Conservation (phyloP, 2,888 invertebrate species). For the Tipula unca region DNA sequence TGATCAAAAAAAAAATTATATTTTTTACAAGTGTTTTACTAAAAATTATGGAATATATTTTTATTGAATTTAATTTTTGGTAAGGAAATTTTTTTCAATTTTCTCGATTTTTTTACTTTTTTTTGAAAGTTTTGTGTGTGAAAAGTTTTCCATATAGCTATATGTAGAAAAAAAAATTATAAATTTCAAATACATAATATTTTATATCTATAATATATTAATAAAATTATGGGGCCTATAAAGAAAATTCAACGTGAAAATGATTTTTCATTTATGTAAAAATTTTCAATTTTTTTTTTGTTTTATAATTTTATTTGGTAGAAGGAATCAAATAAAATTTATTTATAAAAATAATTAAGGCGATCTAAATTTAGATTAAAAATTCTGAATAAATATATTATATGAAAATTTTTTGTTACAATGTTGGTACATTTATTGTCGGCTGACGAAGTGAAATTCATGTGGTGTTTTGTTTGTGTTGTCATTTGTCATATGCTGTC, state of each 20-base stretch:
- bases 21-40: background rate
- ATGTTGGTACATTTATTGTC: background rate
- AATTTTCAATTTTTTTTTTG: background rate
- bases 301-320: background rate
- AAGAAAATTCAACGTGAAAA: background rate
- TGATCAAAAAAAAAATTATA: background rate
- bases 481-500: background rate
- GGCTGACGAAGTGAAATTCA: background rate
- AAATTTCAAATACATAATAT: background rate
- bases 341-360: slow-evolving; percentile 14
- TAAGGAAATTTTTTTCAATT: background rate
- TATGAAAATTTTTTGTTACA: background rate
- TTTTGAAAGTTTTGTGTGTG: background rate
- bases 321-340: background rate
- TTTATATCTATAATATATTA: too few relatives aligned
- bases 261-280: background rate
- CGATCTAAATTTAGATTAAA: slow-evolving; percentile 14
- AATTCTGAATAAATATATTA: background rate
- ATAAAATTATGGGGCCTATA: background rate
- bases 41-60: slow-evolving; percentile 1
- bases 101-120: too few relatives aligned
- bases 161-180: background rate
- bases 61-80: background rate
- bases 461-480: background rate
- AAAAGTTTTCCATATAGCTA: background rate